phyloP scores from a whole-genome alignment of 1,140 invertebrate species.

The Idris sp. region DNA sequence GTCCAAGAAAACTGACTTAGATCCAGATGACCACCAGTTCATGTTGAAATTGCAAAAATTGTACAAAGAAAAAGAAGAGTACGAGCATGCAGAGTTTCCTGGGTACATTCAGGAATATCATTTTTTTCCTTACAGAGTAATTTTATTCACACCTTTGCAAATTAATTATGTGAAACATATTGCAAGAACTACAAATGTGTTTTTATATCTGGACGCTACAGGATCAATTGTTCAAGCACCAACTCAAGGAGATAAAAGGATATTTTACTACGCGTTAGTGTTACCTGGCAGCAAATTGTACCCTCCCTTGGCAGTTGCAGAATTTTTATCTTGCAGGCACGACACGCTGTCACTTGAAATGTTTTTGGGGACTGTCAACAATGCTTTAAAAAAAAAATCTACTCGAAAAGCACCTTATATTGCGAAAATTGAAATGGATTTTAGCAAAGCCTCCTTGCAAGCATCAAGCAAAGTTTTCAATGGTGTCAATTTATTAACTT shows the following conservation, averaged over 20 bases:
- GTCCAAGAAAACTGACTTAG: constrained; percentile 7
- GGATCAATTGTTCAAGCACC: constrained; percentile 6
- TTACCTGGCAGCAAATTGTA: not conserved
- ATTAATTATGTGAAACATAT: constrained; percentile 10
- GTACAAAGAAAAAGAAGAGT: not conserved
- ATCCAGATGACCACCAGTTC: constrained; percentile 15
- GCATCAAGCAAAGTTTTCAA: constrained; percentile 18
- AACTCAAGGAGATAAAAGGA: constrained; percentile 7
- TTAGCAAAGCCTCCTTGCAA: constrained; percentile 16
- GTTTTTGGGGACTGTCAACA: not conserved
- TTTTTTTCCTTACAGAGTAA: constrained; percentile 5
- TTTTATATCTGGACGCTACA: constrained; percentile 19
- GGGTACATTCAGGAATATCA: constrained; percentile 8
- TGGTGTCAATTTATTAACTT: not conserved
- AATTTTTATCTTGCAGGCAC: constrained; percentile 11
- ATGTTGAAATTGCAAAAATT: constrained; percentile 10
- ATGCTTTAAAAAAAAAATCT: not conserved
- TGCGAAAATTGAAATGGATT: constrained; percentile 25
- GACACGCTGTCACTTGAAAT: constrained; percentile 2
- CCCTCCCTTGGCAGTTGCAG: constrained; percentile 10
- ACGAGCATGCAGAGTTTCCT: not conserved
- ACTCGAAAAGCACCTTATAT: not conserved
- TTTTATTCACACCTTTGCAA: constrained; percentile 14
- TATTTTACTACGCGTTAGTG: constrained; percentile 25
- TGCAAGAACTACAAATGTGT: not conserved